These are phyloP conservation scores for Antrozous pallidus DNA, from an alignment of 2,797 vertebrate genomes.

Conservation along the genomic window DNA sequence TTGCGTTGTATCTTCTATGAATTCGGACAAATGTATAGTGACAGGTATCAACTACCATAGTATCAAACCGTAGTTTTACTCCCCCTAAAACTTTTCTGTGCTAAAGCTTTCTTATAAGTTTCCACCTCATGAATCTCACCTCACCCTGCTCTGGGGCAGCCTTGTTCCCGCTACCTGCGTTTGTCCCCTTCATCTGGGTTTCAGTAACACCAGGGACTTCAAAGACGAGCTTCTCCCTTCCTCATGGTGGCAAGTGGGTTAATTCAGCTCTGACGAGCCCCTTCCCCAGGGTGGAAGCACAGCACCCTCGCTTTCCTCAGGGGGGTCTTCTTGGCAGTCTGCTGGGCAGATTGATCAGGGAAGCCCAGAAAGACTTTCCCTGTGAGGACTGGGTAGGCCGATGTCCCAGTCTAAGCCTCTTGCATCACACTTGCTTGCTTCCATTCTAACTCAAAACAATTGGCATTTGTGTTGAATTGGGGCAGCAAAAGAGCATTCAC, in stretches of 20 bases:
- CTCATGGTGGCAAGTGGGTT: background rate
- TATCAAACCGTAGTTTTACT: background rate
- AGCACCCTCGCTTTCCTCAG: background rate
- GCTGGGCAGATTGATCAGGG: background rate
- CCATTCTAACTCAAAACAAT: conserved; percentile 29
- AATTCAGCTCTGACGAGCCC: background rate
- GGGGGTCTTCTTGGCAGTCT: background rate
- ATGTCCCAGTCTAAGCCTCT: background rate
- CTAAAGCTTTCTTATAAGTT: background rate
- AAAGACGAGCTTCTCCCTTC: background rate
- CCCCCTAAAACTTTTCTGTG: background rate
- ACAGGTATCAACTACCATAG: background rate
- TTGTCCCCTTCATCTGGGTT: conserved; percentile 6
- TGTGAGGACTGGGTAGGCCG: background rate
- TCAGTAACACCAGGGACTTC: conserved; percentile 9
- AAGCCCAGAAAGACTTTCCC: background rate
- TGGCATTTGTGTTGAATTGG: background rate
- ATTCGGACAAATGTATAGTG: background rate
- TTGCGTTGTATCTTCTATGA: background rate
- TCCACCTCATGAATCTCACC: background rate
- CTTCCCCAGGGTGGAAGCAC: background rate
- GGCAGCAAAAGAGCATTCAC: background rate
- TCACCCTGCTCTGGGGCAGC: background rate
- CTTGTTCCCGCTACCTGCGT: background rate
- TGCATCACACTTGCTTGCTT: background rate